Conservation (phyloP, 2,797 vertebrate genomes). For the Remorina albescens region DNA sequence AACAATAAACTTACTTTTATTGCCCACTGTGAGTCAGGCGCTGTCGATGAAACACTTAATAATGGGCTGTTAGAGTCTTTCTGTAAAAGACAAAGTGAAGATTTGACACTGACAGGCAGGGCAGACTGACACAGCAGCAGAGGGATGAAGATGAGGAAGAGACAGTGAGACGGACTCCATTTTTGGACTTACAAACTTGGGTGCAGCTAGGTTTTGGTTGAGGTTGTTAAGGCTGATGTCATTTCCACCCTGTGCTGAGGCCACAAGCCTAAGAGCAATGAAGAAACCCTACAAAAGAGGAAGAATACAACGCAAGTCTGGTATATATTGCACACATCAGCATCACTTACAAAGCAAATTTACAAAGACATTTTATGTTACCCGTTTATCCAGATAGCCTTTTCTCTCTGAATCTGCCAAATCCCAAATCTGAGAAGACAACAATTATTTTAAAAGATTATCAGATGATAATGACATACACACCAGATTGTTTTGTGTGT, state of each 20-base stretch:
- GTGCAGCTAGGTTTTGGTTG: constrained; percentile 87
- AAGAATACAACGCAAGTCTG: constrained; percentile 1
- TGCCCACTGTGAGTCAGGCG: constrained; percentile 90
- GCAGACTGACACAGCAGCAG: neutral
- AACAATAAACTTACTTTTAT: constrained; percentile 88
- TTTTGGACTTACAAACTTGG: constrained; percentile 92
- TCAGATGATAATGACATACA: no score
- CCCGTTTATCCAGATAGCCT: constrained; percentile 97
- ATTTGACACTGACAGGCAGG: neutral
- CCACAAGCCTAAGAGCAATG: constrained; percentile 92
- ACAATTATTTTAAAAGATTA: no score
- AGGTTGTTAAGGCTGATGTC: constrained; percentile 91
- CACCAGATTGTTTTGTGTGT: neutral
- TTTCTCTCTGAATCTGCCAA: constrained; percentile 95
- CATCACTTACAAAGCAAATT: neutral
- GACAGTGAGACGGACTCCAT: neutral
- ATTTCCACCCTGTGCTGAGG: constrained; percentile 93
- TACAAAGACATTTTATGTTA: constrained; percentile 66
- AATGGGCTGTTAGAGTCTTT: constrained; percentile 90
- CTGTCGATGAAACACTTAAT: constrained; percentile 59
- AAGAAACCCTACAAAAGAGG: constrained; percentile 91
- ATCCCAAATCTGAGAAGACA: constrained; percentile 92
- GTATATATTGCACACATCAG: constrained; percentile 39
- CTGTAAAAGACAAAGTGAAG: constrained; percentile 75
- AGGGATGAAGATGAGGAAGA: neutral